A percentile compares a stretch with the other conserved stretches of the same genome.
Conservation (phyloP, 2,113 vertebrate genomes). For the Phycodurus eques region DNA sequence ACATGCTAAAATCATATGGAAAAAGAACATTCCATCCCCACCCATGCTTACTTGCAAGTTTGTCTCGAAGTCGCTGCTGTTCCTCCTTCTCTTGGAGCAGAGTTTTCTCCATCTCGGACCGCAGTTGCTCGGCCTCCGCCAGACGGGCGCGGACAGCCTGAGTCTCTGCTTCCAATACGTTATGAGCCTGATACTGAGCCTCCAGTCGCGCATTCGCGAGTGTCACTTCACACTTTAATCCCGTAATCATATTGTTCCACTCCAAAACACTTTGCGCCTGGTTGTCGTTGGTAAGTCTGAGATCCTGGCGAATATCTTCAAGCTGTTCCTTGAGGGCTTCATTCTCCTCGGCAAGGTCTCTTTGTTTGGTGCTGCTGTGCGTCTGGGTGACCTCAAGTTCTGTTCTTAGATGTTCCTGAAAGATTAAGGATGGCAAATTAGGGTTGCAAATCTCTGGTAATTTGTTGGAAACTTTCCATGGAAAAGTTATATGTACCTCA, state of each 20-base stretch:
- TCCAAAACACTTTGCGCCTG: conserved; percentile 81
- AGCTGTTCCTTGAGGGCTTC: conserved; percentile 81
- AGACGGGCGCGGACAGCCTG: conserved; percentile 77
- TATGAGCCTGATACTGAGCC: conserved; percentile 78
- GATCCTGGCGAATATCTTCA: conserved; percentile 78
- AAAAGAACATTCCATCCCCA: conserved; percentile 24
- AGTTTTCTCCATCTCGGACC: conserved; percentile 72
- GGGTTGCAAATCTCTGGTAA: not conserved
- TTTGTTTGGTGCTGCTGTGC: conserved; percentile 76
- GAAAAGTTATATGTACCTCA: too few relatives aligned
- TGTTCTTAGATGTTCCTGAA: conserved; percentile 81
- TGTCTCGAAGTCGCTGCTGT: conserved; percentile 80
- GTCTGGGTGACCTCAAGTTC: conserved; percentile 77
- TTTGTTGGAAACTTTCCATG: not conserved
- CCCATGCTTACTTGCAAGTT: conserved; percentile 63
- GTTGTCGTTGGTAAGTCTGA: conserved; percentile 82
- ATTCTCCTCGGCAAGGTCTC: conserved; percentile 79
- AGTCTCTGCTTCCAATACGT: conserved; percentile 77
- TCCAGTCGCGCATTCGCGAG: conserved; percentile 77
- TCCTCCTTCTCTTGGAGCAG: conserved; percentile 85
- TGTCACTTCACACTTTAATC: conserved; percentile 77
- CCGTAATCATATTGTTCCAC: conserved; percentile 77
- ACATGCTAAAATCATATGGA: not conserved
- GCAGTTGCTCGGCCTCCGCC: conserved; percentile 68
- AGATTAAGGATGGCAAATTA: conserved; percentile 49